Percentiles rank a stretch among this genome's conserved stretches.
These are phyloP conservation scores for Pantala flavescens DNA, from an alignment of 1,140 invertebrate genomes.

Conservation along the genomic window DNA sequence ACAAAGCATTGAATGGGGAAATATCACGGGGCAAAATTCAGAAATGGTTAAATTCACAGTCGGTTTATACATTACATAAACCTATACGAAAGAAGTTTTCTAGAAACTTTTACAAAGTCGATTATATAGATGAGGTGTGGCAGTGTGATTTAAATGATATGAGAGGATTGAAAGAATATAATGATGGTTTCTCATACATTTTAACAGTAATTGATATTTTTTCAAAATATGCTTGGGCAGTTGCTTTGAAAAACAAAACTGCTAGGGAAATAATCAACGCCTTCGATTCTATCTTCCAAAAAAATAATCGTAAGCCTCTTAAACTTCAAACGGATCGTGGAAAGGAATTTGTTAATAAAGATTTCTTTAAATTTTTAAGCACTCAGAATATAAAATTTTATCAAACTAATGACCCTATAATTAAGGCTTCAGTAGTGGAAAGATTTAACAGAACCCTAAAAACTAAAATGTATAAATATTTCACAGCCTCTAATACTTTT, in stretches of 20 bases:
- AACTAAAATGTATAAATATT: background rate
- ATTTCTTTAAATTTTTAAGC: background rate
- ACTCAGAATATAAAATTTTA: background rate
- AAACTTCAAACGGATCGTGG: background rate
- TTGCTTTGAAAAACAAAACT: constrained; percentile 37
- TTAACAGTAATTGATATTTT: constrained; percentile 38
- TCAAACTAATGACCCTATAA: background rate
- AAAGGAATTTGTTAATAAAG: background rate
- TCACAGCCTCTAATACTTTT: background rate
- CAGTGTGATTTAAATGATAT: background rate
- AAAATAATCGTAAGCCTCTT: background rate
- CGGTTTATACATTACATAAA: background rate
- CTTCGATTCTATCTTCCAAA: constrained; percentile 24
- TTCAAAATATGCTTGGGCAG: constrained; percentile 37
- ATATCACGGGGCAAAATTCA: background rate
- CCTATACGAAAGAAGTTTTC: background rate
- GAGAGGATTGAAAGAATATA: constrained; percentile 22
- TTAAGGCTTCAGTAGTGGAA: background rate
- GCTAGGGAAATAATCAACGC: constrained; percentile 26
- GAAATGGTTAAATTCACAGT: background rate
- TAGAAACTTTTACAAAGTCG: background rate
- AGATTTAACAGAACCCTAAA: background rate
- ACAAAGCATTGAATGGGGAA: background rate
- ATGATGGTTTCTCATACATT: constrained; percentile 35
- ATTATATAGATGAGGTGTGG: background rate